Conservation (phyloP, 2,113 vertebrate genomes). For the Ardeotis arabs region DNA sequence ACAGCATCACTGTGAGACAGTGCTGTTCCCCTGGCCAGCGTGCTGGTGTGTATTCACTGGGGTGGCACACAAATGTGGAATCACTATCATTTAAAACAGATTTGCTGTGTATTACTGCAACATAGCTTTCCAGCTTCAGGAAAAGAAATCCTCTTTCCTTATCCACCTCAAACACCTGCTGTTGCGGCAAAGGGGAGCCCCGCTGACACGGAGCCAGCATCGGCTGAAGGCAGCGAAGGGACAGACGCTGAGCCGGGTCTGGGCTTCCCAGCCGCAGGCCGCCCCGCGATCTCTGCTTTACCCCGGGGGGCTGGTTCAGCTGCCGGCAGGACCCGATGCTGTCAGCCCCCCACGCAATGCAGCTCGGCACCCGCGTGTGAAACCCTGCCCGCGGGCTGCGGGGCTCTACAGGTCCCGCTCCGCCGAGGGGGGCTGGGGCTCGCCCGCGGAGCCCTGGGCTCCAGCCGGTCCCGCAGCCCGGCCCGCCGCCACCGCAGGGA, state of each 20-base stretch:
- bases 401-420: constrained; percentile 43
- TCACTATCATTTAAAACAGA: not conserved
- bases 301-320: too few species aligned
- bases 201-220: not conserved
- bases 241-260: too few species aligned
- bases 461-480: not conserved
- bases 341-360: not conserved
- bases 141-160: not conserved
- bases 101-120: constrained; percentile 1
- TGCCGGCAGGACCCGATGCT: not conserved
- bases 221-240: not conserved
- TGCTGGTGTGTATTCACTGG: not conserved
- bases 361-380: rapidly evolving
- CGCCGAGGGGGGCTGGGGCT: too few species aligned
- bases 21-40: not conserved
- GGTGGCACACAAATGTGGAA: not conserved
- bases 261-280: too few species aligned
- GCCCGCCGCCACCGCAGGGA: not conserved
- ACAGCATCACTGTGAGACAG: not conserved
- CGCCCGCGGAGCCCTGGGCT: too few species aligned
- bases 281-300: too few species aligned
- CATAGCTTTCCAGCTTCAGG: not conserved
- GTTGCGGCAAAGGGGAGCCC: not conserved
- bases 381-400: not conserved
- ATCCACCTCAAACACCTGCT: constrained; percentile 7